These are phyloP conservation scores for Thamnophis sirtalis DNA, from an alignment of 2,113 vertebrate species.

Conservation along the genomic window DNA sequence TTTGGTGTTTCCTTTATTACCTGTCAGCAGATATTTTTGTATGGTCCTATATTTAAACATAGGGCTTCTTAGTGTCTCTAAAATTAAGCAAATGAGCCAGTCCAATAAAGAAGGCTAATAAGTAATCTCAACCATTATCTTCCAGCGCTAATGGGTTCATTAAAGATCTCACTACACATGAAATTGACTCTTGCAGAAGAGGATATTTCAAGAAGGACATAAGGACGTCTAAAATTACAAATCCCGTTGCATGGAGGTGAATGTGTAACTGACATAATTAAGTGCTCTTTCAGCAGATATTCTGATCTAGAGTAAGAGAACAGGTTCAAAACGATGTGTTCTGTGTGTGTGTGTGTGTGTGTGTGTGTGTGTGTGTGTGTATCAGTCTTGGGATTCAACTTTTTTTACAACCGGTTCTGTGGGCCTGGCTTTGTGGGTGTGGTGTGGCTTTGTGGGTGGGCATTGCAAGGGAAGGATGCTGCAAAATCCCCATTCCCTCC, in stretches of 20 bases:
- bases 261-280: neutral
- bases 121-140: neutral
- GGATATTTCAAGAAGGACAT: neutral
- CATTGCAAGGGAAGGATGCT: no score
- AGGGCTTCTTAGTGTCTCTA: neutral
- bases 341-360: no score
- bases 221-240: neutral
- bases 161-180: neutral
- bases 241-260: neutral
- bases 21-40: neutral
- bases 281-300: neutral
- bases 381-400: no score
- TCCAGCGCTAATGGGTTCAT: neutral
- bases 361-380: no score
- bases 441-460: no score
- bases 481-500: no score
- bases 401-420: no score
- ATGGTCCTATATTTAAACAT: neutral
- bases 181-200: neutral
- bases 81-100: neutral
- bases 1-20: neutral
- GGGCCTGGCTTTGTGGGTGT: no score
- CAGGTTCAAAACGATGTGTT: neutral
- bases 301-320: neutral
- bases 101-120: neutral